Evolutionary conservation across 2,888 invertebrate species (phyloP).

Genomic region (Latheticus oryzae): DNA sequence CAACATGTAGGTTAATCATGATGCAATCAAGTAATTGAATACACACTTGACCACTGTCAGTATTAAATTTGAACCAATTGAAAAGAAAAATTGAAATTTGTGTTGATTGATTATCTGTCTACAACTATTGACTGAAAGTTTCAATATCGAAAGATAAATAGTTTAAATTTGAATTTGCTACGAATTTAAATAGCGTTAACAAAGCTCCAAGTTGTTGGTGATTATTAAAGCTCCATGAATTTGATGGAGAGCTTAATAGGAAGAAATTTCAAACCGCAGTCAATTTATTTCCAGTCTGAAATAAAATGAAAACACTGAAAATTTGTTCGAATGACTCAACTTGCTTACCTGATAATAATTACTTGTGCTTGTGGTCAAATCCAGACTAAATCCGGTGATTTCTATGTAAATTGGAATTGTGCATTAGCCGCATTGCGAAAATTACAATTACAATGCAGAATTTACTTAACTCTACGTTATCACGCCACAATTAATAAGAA

Average conservation of each 20-base stretch:
- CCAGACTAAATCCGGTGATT: slow-evolving; percentile 37
- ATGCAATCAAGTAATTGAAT: slow-evolving; percentile 28
- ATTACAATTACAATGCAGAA: slow-evolving; percentile 26
- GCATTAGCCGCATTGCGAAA: slow-evolving; percentile 38
- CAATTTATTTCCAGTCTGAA: slow-evolving; percentile 4
- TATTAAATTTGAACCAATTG: slow-evolving; percentile 23
- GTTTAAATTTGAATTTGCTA: too few relatives aligned
- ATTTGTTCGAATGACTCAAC: slow-evolving; percentile 31
- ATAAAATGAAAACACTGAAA: slow-evolving; percentile 12
- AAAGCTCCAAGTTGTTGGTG: too few relatives aligned
- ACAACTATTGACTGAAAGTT: too few relatives aligned
- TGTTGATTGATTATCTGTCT: too few relatives aligned
- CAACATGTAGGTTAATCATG: slow-evolving; percentile 28
- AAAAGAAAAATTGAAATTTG: slow-evolving; percentile 30
- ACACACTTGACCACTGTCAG: slow-evolving; percentile 25
- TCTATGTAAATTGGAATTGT: slow-evolving; percentile 37
- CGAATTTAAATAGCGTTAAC: too few relatives aligned
- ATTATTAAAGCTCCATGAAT: too few relatives aligned
- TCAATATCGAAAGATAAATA: too few relatives aligned
- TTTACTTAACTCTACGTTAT: slow-evolving; percentile 13
- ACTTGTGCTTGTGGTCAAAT: slow-evolving; percentile 39
- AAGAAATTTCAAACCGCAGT: too few relatives aligned
- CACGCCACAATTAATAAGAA: slow-evolving; percentile 10
- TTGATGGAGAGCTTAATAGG: too few relatives aligned
- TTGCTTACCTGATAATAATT: slow-evolving; percentile 43